These are phyloP conservation scores for Acanthococcus lagerstroemiae DNA, from an alignment of 2,888 invertebrate genomes.

Conservation along the genomic window DNA sequence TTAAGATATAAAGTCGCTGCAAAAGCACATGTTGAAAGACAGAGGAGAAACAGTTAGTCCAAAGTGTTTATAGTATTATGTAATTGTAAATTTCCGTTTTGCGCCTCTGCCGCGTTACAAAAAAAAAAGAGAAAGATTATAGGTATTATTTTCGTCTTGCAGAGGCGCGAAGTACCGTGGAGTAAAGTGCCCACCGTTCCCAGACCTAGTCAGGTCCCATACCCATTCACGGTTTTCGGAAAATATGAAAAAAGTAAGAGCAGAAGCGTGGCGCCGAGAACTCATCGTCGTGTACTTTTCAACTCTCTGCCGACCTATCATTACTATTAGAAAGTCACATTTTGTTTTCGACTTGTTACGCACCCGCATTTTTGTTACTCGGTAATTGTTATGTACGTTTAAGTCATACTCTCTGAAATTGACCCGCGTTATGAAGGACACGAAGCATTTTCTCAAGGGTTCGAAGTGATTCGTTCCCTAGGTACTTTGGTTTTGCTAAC, in stretches of 20 bases:
- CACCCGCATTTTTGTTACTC: no score
- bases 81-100: no score
- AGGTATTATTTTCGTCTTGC: constrained; percentile 44
- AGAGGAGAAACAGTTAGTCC: no score
- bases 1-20: background rate
- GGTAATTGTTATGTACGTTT: no score
- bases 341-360: no score
- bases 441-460: no score
- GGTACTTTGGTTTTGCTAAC: no score
- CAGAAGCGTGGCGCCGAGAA: constrained; percentile 26
- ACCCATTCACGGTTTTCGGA: constrained; percentile 76
- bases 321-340: constrained; percentile 29
- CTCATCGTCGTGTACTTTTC: constrained; percentile 35
- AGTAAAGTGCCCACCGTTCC: constrained; percentile 80
- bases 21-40: constrained; percentile 9
- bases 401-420: no score
- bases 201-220: constrained; percentile 71
- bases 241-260: constrained; percentile 37
- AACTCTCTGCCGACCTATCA: constrained; percentile 35
- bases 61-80: no score
- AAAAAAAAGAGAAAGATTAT: background rate
- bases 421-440: no score
- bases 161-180: constrained; percentile 70
- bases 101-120: constrained; percentile 20
- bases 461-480: no score